Conservation (phyloP, 2,113 vertebrate species). For the Spea bombifrons region DNA sequence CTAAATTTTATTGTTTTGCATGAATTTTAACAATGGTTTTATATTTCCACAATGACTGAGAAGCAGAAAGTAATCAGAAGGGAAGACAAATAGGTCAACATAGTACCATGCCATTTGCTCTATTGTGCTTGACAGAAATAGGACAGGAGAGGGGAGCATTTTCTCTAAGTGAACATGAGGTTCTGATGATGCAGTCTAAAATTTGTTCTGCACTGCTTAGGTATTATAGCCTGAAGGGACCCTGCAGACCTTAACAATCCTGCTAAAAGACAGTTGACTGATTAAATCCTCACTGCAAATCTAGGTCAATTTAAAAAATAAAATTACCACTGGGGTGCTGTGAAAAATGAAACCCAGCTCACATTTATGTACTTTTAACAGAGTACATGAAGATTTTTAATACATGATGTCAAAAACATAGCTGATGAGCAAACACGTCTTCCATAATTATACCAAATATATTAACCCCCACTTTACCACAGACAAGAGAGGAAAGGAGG, state of each 20-base stretch:
- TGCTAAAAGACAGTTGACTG: slow-evolving; percentile 44
- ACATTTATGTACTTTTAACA: not conserved
- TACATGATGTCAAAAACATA: too few species aligned
- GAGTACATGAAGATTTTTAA: not conserved
- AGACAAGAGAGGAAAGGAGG: too few species aligned
- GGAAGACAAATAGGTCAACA: slow-evolving; percentile 53
- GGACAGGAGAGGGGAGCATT: slow-evolving; percentile 53
- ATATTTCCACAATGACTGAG: slow-evolving; percentile 41
- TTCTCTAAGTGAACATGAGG: slow-evolving; percentile 44
- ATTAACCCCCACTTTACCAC: too few species aligned
- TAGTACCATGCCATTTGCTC: slow-evolving; percentile 51
- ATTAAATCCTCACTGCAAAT: slow-evolving; percentile 37
- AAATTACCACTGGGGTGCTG: slow-evolving; percentile 7
- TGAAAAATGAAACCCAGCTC: not conserved
- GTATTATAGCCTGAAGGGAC: slow-evolving; percentile 43
- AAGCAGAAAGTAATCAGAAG: slow-evolving; percentile 45
- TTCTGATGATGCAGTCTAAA: slow-evolving; percentile 51
- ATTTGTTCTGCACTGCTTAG: slow-evolving; percentile 40
- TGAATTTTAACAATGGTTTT: slow-evolving; percentile 46
- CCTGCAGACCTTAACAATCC: slow-evolving; percentile 41
- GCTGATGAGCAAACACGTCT: too few species aligned
- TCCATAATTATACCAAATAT: too few species aligned
- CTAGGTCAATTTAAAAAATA: slow-evolving; percentile 42
- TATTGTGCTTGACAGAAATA: slow-evolving; percentile 61
- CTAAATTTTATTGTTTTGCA: slow-evolving; percentile 39